Base-by-base conservation (phyloP, 2,113 vertebrate genomes). In the Lichenostomus cassidix region DNA sequence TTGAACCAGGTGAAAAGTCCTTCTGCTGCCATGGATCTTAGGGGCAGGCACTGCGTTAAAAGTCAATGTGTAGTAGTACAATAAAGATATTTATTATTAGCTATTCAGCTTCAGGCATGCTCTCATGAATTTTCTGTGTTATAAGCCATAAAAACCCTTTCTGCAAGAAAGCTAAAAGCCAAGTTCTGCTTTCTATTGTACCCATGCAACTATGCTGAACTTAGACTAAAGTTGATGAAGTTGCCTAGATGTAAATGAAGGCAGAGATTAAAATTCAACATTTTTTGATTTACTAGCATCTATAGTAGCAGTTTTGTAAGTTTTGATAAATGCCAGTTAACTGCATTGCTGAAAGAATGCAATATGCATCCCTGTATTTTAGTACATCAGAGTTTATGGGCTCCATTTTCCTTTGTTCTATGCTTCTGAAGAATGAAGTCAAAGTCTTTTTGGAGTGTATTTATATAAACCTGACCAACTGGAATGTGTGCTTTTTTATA, bases 101-200 rank as follows among this genome's bases (percentile, higher is more conserved):
- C 6, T 92, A 62, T 95, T 69, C 41, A 87, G 53, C 77, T 92
- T 95, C 76, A 78, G 62, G 25, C 46, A 63, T 56, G 49, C 27
- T 94, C 12, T 93, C 1, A 5, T 91, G 83, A 56, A 59, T 81
- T 94, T 95, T 89, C 70, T 79, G 1, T 95, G 68, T 92, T 92
- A 81, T 35, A 96, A 97, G 92, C 94, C 95, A 95, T 96, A 92
- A 89, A 90, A 89, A 4, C 33, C 11, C 46, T 74, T 92, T 77
- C 68, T 93, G 58, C 56, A 65, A 89, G 68, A 88, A 90, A 82
- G 46, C 73, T 50, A 44, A 85, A 89, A 77, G 71, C 49, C 80
- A 52, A 49, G 49, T 89, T 91, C 49, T 94, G 53, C 52, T 83
- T 88, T 77, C 52, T 59, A 0, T 68, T 52, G 14, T 70, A 63